Percentiles rank a stretch among this genome's conserved stretches.
phyloP scores from a whole-genome alignment of 2,888 invertebrate genomes.

The Polydesmus complanatus region DNA sequence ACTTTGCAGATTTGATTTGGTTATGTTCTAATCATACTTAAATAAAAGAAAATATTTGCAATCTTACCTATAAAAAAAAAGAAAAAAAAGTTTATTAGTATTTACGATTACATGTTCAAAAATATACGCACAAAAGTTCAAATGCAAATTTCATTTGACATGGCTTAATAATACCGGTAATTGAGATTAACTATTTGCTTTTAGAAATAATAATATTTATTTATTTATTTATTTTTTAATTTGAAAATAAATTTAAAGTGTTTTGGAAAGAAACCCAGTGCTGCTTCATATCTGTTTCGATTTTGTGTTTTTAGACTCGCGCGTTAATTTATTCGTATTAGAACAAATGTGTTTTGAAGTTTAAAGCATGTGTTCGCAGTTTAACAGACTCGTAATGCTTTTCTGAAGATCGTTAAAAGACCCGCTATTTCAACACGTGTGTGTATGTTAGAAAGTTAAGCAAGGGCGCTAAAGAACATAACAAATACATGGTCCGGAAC shows the following conservation, averaged over 20 bases:
- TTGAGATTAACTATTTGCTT: no score
- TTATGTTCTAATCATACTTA: background rate
- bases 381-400: background rate
- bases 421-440: background rate
- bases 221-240: no score
- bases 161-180: no score
- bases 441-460: background rate
- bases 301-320: background rate
- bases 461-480: background rate
- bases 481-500: background rate
- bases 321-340: background rate
- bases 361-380: background rate
- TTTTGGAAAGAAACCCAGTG: no score
- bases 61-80: background rate
- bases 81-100: background rate
- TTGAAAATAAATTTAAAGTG: no score
- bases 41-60: background rate
- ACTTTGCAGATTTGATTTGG: no score
- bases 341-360: background rate
- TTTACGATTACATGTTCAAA: no score
- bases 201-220: no score
- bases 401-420: background rate
- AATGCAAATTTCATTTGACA: background rate
- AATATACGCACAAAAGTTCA: no score
- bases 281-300: no score